Evolutionary conservation across 2,888 invertebrate species (phyloP).

Genomic region (Nephrotoma guestfalica): DNA sequence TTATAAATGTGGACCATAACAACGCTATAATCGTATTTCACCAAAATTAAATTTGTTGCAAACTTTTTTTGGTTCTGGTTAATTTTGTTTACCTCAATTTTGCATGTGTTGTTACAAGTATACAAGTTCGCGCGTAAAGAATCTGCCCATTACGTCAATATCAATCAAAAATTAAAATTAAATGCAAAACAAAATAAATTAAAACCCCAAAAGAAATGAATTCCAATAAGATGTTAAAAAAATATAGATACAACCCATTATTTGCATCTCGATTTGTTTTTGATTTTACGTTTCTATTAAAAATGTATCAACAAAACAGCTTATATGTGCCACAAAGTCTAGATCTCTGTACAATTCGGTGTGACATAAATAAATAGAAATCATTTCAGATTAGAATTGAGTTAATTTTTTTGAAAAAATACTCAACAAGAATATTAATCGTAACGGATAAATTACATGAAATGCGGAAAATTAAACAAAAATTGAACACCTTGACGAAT

Average conservation of each 20-base stretch:
- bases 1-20: not conserved
- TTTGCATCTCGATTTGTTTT: not conserved
- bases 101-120: not conserved
- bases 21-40: not conserved
- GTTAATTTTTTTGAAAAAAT: too few relatives aligned
- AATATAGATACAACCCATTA: not conserved
- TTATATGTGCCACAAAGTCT: not conserved
- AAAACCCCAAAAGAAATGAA: not conserved
- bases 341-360: too few relatives aligned
- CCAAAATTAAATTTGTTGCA: not conserved
- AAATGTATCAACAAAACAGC: not conserved
- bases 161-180: not conserved
- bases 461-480: too few relatives aligned
- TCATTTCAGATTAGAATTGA: too few relatives aligned
- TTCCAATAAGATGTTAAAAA: not conserved
- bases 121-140: not conserved
- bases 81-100: not conserved
- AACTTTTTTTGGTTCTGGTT: not conserved
- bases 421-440: too few relatives aligned
- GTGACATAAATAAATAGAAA: too few relatives aligned
- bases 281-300: not conserved
- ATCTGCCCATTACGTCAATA: not conserved
- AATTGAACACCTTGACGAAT: too few relatives aligned
- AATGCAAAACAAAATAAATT: not conserved
- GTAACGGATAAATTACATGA: too few relatives aligned